These are phyloP conservation scores for Paraescarpia echinospica DNA, from an alignment of 1,140 invertebrate genomes.

Conservation along the genomic window DNA sequence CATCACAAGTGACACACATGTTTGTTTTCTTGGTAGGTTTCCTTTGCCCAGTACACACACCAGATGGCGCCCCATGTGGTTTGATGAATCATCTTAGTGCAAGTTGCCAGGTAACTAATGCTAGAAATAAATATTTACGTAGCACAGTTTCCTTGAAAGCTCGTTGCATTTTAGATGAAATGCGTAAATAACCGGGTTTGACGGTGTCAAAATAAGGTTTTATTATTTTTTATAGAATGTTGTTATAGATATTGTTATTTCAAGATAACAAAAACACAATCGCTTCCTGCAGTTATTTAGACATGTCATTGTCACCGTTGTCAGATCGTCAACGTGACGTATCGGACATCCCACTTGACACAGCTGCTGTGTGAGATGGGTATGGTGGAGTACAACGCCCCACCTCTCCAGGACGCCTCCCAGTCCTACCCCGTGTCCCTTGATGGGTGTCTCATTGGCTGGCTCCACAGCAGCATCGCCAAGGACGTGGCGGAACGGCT, in stretches of 20 bases:
- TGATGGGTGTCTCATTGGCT: slow-evolving; percentile 82
- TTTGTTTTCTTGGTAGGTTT: slow-evolving; percentile 68
- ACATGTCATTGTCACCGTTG: neutral
- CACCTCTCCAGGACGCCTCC: slow-evolving; percentile 35
- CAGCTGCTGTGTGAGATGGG: slow-evolving; percentile 43
- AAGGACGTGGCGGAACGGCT: slow-evolving; percentile 40
- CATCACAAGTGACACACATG: neutral
- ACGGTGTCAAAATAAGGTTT: too few relatives aligned
- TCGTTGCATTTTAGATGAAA: neutral
- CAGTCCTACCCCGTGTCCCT: slow-evolving; percentile 76
- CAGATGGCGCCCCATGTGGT: slow-evolving; percentile 96
- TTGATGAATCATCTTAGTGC: slow-evolving; percentile 93
- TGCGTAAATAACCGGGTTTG: too few relatives aligned
- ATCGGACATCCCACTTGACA: slow-evolving; percentile 32
- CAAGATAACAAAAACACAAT: neutral
- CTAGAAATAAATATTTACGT: neutral
- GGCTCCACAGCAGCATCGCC: slow-evolving; percentile 64
- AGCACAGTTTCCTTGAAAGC: neutral
- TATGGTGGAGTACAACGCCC: slow-evolving; percentile 36
- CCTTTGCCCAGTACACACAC: slow-evolving; percentile 97
- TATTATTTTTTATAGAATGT: too few relatives aligned
- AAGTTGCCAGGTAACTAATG: slow-evolving; percentile 53
- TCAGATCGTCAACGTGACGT: neutral
- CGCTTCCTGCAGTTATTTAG: neutral
- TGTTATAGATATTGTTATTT: neutral